Evolutionary conservation across 2,113 vertebrate species (phyloP).

Genomic region (Amazona guildingii): DNA sequence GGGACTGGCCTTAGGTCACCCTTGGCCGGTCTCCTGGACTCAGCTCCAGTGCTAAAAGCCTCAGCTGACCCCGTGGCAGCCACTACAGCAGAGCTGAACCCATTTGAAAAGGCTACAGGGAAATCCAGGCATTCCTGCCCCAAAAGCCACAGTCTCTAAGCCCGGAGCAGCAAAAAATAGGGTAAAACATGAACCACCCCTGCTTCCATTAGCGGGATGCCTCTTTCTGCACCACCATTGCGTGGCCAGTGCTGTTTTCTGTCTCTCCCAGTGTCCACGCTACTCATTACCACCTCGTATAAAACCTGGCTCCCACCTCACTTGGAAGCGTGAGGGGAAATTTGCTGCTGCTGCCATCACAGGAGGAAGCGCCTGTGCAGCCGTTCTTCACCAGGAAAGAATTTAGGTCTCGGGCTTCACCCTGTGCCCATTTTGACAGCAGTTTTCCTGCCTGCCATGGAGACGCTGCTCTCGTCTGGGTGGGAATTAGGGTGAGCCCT

Average conservation of each 20-base stretch:
- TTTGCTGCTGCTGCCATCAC: not conserved
- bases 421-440: rapidly evolving
- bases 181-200: not conserved
- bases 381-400: not conserved
- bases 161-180: not conserved
- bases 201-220: not conserved
- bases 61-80: not conserved
- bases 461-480: not conserved
- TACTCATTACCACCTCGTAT: not conserved
- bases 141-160: not conserved
- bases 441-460: not conserved
- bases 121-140: conserved; percentile 17
- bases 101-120: not conserved
- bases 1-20: not conserved
- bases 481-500: not conserved
- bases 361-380: not conserved
- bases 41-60: not conserved
- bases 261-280: not conserved
- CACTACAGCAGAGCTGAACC: not conserved
- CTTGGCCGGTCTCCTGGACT: not conserved
- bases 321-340: not conserved
- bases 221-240: not conserved
- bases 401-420: not conserved
- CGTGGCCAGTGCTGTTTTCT: not conserved
- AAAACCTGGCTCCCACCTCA: not conserved